phyloP scores from a whole-genome alignment of 2,888 invertebrate genomes.

The Eledona agricola region DNA sequence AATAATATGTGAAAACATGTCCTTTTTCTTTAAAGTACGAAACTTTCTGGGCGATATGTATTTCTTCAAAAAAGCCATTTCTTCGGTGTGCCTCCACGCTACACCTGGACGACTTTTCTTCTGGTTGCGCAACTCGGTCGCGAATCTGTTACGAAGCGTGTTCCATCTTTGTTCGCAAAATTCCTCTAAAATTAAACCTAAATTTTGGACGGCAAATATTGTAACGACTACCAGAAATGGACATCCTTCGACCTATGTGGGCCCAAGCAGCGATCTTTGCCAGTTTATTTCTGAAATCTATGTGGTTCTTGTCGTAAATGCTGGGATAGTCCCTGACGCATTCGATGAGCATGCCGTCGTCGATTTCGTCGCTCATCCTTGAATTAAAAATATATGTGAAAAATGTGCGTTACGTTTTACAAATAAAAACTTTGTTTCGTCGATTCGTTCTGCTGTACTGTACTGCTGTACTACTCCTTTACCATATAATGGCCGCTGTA shows the following conservation, averaged over 20 bases:
- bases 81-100: slow-evolving; percentile 1
- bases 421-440: background rate
- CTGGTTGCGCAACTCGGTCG: background rate
- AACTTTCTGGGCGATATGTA: slow-evolving; percentile 9
- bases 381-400: too few relatives aligned
- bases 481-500: too few relatives aligned
- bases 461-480: too few relatives aligned
- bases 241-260: background rate
- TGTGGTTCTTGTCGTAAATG: slow-evolving; percentile 5
- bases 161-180: slow-evolving; percentile 5
- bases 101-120: slow-evolving; percentile 1
- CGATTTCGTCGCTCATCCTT: slow-evolving; percentile 1
- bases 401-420: slow-evolving; percentile 2
- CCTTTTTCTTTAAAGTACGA: background rate
- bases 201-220: background rate
- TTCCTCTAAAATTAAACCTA: background rate
- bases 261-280: slow-evolving; percentile 1
- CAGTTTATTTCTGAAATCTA: slow-evolving; percentile 6
- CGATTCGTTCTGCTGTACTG: background rate
- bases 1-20: background rate
- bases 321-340: slow-evolving; percentile 5
- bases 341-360: slow-evolving; percentile 2
- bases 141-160: slow-evolving; percentile 5
- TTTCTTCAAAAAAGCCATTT: slow-evolving; percentile 2
- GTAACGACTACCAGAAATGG: slow-evolving; percentile 1